phyloP scores from a whole-genome alignment of 2,797 vertebrate genomes.

The Rallus crepitans region DNA sequence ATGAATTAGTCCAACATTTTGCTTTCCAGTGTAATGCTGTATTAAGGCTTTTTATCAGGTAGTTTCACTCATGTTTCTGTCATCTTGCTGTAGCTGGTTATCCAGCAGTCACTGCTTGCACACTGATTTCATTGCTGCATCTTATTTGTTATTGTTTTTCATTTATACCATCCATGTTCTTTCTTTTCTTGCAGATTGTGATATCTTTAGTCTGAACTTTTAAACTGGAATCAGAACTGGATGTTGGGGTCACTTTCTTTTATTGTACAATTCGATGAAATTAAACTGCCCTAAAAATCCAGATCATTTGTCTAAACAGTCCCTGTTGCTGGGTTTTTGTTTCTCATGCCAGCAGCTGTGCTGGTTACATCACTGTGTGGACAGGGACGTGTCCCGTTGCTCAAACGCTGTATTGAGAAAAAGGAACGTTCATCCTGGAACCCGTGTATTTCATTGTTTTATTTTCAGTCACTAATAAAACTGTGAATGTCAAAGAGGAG shows the following conservation, averaged over 20 bases:
- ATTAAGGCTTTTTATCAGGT: neutral
- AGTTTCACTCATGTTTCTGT: neutral
- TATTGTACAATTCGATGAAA: slow-evolving; percentile 74
- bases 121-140: slow-evolving; percentile 61
- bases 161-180: slow-evolving; percentile 89
- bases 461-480: slow-evolving; percentile 73
- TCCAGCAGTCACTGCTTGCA: slow-evolving; percentile 13
- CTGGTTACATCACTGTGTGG: slow-evolving; percentile 74
- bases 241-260: slow-evolving; percentile 88
- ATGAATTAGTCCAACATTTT: neutral
- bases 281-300: slow-evolving; percentile 80
- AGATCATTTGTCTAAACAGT: slow-evolving; percentile 70
- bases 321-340: neutral
- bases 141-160: slow-evolving; percentile 79
- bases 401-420: slow-evolving; percentile 64
- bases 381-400: slow-evolving; percentile 54
- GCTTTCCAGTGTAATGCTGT: neutral
- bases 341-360: slow-evolving; percentile 75
- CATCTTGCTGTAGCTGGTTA: slow-evolving; percentile 29
- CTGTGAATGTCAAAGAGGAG: slow-evolving; percentile 72
- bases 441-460: slow-evolving; percentile 69
- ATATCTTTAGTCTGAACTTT: slow-evolving; percentile 92
- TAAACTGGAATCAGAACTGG: slow-evolving; percentile 91
- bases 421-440: slow-evolving; percentile 25
- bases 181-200: slow-evolving; percentile 95